These are phyloP conservation scores for Drosophila rufa DNA, from an alignment of 1,140 invertebrate genomes.

Conservation along the genomic window DNA sequence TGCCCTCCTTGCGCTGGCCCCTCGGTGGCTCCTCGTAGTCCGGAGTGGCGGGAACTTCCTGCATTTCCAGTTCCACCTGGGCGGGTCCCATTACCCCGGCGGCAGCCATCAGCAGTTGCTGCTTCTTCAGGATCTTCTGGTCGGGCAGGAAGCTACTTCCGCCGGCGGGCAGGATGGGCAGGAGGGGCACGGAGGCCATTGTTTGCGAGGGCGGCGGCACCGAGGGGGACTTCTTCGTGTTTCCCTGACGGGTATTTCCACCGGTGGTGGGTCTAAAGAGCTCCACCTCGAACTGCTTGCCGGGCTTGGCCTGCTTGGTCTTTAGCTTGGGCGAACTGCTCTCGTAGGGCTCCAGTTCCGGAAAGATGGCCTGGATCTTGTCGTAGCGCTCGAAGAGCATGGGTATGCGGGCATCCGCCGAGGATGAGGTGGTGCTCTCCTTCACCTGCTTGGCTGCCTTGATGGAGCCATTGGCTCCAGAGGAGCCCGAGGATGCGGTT, in stretches of 20 bases:
- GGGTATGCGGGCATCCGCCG: conserved; percentile 86
- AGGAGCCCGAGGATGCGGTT: not conserved
- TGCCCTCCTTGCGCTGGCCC: conserved; percentile 36
- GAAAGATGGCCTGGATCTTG: conserved; percentile 91
- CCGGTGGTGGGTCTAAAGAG: conserved; percentile 57
- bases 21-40: conserved; percentile 10
- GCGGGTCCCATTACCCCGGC: conserved; percentile 64
- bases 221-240: conserved; percentile 79
- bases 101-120: conserved; percentile 72
- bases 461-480: conserved; percentile 67
- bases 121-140: conserved; percentile 79
- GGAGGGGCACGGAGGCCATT: conserved; percentile 8
- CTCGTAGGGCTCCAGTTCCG: conserved; percentile 88
- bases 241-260: conserved; percentile 60
- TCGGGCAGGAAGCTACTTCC: conserved; percentile 78
- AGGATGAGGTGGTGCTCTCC: conserved; percentile 69
- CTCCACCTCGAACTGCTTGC: conserved; percentile 73
- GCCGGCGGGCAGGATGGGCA: conserved; percentile 45
- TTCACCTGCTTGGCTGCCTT: conserved; percentile 88
- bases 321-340: conserved; percentile 35
- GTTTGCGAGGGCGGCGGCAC: conserved; percentile 60
- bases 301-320: conserved; percentile 56
- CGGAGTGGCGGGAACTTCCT: conserved; percentile 16
- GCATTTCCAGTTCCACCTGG: conserved; percentile 19
- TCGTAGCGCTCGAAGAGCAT: conserved; percentile 90